These are phyloP conservation scores for Ericerus pela DNA, from an alignment of 1,140 invertebrate species.

Conservation along the genomic window DNA sequence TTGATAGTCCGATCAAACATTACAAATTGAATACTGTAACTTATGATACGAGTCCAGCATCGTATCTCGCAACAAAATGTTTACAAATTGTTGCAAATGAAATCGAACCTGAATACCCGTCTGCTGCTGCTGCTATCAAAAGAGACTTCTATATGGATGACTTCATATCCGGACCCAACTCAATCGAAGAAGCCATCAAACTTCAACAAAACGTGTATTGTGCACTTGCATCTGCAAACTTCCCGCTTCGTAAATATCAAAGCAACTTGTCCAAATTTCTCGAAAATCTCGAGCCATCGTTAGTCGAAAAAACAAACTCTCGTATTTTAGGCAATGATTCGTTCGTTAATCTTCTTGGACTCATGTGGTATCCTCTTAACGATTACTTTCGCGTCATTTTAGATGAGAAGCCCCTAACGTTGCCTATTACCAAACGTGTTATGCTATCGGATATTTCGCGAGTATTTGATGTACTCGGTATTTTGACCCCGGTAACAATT, in stretches of 20 bases:
- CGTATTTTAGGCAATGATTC: background rate
- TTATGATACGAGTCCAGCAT: constrained; percentile 27
- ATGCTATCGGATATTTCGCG: constrained; percentile 19
- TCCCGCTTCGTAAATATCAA: background rate
- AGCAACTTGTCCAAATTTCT: background rate
- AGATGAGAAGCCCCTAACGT: background rate
- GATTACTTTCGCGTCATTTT: background rate
- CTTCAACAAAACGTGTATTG: background rate
- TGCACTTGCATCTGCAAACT: background rate
- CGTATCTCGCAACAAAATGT: constrained; percentile 27
- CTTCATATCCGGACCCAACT: background rate
- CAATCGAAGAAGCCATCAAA: background rate
- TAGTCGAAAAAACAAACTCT: background rate
- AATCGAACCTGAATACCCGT: too few relatives aligned
- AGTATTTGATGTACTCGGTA: constrained; percentile 25
- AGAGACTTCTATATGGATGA: constrained; percentile 35
- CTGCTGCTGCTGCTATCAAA: constrained; percentile 23
- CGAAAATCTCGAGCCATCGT: background rate
- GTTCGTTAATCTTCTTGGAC: background rate
- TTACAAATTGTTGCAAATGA: constrained; percentile 28
- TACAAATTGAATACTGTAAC: constrained; percentile 29
- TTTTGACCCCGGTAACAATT: constrained; percentile 23
- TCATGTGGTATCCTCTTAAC: background rate
- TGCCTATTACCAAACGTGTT: constrained; percentile 11
- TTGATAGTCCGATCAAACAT: constrained; percentile 18